These are phyloP conservation scores for Lepisosteus oculatus DNA, from an alignment of 2,113 vertebrate genomes.

Conservation along the genomic window DNA sequence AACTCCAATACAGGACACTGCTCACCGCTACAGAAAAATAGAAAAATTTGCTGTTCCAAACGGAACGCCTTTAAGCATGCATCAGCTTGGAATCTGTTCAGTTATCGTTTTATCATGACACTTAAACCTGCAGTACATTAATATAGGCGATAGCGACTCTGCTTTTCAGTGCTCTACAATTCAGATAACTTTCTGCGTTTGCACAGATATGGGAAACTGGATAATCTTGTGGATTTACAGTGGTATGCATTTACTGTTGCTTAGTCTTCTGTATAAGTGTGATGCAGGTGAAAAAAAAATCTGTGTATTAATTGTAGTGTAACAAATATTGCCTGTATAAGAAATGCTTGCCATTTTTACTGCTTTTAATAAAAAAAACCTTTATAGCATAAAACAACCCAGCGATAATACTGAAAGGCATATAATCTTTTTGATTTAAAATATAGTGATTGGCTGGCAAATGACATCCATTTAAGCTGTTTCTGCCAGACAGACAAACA, in stretches of 20 bases:
- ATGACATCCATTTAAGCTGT: too few species aligned
- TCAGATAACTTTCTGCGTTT: slow-evolving; percentile 45
- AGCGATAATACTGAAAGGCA: too few species aligned
- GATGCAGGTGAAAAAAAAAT: slow-evolving; percentile 4
- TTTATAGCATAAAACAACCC: too few species aligned
- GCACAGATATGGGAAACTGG: slow-evolving; percentile 29
- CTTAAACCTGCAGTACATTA: slow-evolving; percentile 51
- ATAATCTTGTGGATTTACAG: slow-evolving; percentile 36
- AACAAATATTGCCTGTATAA: too few species aligned
- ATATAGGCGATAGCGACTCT: slow-evolving; percentile 49
- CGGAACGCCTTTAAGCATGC: slow-evolving; percentile 5
- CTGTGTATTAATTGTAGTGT: too few species aligned
- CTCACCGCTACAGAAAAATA: neutral
- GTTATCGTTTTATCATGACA: slow-evolving; percentile 45
- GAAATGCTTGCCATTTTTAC: too few species aligned
- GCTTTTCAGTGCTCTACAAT: slow-evolving; percentile 47
- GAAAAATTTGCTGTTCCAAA: neutral
- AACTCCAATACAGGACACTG: neutral
- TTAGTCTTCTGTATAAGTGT: too few species aligned
- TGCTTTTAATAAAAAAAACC: too few species aligned
- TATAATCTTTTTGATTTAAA: too few species aligned
- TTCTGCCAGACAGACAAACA: too few species aligned
- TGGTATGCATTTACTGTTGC: slow-evolving; percentile 4
- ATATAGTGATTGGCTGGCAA: too few species aligned
- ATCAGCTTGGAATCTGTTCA: neutral